Evolutionary conservation across 2,797 vertebrate genomes (phyloP).

Genomic region (Telmatherina bonti): DNA sequence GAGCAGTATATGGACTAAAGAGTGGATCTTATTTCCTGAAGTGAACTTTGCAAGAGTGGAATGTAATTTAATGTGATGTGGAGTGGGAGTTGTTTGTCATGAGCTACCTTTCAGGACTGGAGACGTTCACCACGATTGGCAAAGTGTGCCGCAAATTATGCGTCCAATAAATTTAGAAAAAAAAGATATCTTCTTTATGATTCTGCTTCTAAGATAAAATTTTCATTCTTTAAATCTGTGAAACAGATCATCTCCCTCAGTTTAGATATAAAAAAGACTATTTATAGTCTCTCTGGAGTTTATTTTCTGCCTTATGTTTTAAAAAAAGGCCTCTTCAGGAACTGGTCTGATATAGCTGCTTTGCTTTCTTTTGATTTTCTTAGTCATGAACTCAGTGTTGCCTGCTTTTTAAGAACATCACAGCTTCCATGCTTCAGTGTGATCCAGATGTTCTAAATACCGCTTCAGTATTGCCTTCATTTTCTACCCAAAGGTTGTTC

Average conservation of each 20-base stretch:
- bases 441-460: constrained; percentile 39
- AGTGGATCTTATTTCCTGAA: constrained; percentile 57
- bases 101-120: constrained; percentile 63
- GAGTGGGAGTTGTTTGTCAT: constrained; percentile 45
- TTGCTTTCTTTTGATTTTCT: constrained; percentile 18
- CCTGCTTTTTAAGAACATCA: constrained; percentile 18
- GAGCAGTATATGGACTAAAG: constrained; percentile 59
- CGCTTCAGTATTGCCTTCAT: constrained; percentile 63
- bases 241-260: constrained; percentile 7
- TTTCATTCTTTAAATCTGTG: constrained; percentile 3
- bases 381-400: constrained; percentile 33
- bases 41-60: constrained; percentile 48
- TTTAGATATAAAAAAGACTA: constrained; percentile 32
- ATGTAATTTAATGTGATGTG: constrained; percentile 39
- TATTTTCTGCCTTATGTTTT: constrained; percentile 21
- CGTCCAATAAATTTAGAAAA: constrained; percentile 20
- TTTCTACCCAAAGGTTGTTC: constrained; percentile 38
- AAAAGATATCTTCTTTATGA: neutral
- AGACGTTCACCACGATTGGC: constrained; percentile 31
- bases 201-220: neutral
- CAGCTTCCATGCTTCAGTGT: constrained; percentile 30
- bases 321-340: constrained; percentile 14
- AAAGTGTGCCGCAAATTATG: constrained; percentile 19
- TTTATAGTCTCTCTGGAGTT: constrained; percentile 24
- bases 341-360: constrained; percentile 1